phyloP scores from a whole-genome alignment of 2,113 vertebrate species.

The Fukomys damarensis region DNA sequence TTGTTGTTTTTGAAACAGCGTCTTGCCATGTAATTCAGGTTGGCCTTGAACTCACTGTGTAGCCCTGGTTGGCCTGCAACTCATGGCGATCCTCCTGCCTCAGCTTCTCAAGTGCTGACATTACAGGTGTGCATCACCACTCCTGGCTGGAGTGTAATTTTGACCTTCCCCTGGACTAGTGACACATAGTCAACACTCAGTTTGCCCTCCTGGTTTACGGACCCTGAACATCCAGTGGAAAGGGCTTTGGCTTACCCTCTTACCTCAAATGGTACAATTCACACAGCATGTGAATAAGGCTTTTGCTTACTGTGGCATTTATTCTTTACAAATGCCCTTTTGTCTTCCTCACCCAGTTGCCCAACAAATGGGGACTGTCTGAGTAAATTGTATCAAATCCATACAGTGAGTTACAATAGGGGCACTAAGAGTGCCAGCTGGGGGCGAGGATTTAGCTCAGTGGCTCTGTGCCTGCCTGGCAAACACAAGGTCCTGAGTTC shows the following conservation, averaged over 20 bases:
- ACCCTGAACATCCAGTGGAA: neutral
- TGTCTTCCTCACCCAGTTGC: neutral
- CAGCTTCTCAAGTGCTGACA: neutral
- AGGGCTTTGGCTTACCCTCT: neutral
- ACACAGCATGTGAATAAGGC: neutral
- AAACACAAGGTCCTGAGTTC: too few species aligned
- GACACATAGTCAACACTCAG: neutral
- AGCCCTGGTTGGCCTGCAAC: neutral
- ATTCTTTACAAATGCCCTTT: neutral
- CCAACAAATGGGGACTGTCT: neutral
- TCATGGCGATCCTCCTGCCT: neutral
- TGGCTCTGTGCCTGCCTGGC: too few species aligned
- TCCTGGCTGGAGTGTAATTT: neutral
- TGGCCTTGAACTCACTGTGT: neutral
- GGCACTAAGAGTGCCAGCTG: neutral
- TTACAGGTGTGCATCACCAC: neutral
- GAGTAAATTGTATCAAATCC: neutral
- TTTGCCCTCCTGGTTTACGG: neutral
- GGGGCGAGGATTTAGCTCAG: too few species aligned
- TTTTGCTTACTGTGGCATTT: neutral
- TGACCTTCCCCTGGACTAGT: neutral
- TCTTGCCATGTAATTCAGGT: neutral
- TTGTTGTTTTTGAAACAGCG: neutral
- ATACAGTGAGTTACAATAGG: neutral
- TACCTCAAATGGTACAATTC: neutral